These are phyloP conservation scores for Tragopan temminckii DNA, from an alignment of 2,797 vertebrate species.

Conservation along the genomic window DNA sequence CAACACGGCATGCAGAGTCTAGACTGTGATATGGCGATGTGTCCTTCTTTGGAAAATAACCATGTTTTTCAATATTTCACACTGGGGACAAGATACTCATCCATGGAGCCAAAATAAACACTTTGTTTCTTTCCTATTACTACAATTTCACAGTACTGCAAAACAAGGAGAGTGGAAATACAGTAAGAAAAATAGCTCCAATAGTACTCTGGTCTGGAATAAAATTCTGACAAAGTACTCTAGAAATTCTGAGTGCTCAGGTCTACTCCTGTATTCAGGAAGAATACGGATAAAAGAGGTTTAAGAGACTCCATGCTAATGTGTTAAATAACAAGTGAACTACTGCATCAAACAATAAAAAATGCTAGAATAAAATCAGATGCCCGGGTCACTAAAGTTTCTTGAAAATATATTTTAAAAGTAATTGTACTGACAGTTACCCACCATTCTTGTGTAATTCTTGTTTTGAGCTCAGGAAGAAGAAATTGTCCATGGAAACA, in stretches of 20 bases:
- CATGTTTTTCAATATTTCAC: fast-evolving
- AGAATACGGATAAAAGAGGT: background rate
- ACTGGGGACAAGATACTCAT: background rate
- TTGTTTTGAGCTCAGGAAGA: conserved; percentile 92
- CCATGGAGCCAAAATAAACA: background rate
- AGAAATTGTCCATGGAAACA: conserved; percentile 96
- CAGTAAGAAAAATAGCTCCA: background rate
- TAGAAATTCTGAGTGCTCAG: background rate
- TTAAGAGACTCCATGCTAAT: background rate
- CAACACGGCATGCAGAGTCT: background rate
- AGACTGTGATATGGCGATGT: background rate
- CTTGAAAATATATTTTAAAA: background rate
- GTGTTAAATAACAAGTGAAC: background rate
- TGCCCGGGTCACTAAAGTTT: background rate
- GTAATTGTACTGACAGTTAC: conserved; percentile 38
- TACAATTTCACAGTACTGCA: background rate
- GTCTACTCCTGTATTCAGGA: background rate
- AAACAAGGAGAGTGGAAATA: background rate
- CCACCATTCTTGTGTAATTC: conserved; percentile 95
- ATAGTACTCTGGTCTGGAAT: background rate
- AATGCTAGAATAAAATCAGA: background rate
- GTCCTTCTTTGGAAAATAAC: background rate
- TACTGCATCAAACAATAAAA: background rate
- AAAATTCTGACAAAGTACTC: background rate
- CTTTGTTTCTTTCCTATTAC: background rate